phyloP scores from a whole-genome alignment of 1,140 invertebrate species.

The Platyura marginata region DNA sequence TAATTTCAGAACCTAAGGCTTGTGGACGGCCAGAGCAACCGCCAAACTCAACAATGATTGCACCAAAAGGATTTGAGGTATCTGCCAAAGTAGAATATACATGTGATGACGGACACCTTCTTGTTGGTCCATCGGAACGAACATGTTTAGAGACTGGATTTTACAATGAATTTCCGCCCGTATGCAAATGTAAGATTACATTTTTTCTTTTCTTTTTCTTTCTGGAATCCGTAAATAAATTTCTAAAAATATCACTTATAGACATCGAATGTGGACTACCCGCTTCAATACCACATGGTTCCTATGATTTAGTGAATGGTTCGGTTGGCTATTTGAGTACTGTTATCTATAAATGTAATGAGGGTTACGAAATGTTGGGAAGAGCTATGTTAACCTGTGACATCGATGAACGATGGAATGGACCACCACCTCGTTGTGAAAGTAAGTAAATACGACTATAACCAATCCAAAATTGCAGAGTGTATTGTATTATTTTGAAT shows the following conservation, averaged over 20 bases:
- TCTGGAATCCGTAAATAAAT: not conserved
- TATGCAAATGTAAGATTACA: constrained; percentile 68
- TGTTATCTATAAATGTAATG: constrained; percentile 66
- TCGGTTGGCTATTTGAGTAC: constrained; percentile 69
- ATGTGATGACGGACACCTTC: constrained; percentile 68
- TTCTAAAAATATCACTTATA: constrained; percentile 20
- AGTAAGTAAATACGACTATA: constrained; percentile 34
- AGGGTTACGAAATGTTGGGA: constrained; percentile 68
- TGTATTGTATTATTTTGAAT: too few species aligned
- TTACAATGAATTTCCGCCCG: constrained; percentile 83
- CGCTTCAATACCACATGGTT: constrained; percentile 65
- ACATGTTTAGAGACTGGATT: constrained; percentile 82
- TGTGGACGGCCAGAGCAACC: constrained; percentile 83
- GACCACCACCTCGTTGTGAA: constrained; percentile 75
- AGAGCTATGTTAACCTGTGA: constrained; percentile 71
- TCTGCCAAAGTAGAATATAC: constrained; percentile 71
- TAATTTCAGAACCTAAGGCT: constrained; percentile 57
- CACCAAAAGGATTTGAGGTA: constrained; percentile 51
- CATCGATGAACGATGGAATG: constrained; percentile 85
- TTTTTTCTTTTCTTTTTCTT: not conserved
- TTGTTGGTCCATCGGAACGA: constrained; percentile 65
- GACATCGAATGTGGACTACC: constrained; percentile 80
- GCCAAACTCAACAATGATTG: constrained; percentile 75
- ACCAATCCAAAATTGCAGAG: too few species aligned
- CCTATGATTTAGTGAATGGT: constrained; percentile 62